Evolutionary conservation across 2,888 invertebrate genomes (phyloP).

Genomic region (Drosophila pseudotakahashii): DNA sequence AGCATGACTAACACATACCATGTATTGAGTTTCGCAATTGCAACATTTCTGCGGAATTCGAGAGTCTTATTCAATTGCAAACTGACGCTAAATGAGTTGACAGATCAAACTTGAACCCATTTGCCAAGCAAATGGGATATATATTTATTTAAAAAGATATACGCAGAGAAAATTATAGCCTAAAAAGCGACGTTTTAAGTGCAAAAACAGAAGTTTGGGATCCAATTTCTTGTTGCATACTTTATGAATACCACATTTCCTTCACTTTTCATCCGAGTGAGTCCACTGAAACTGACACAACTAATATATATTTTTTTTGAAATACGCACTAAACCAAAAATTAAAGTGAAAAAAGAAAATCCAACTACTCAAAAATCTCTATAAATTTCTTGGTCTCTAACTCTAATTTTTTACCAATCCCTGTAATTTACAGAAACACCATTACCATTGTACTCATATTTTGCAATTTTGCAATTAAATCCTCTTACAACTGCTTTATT

Average conservation of each 20-base stretch:
- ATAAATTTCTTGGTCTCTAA: too few species aligned
- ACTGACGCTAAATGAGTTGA: slow-evolving; percentile 51
- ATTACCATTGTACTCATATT: background rate
- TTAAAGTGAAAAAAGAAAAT: too few species aligned
- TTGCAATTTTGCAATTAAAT: background rate
- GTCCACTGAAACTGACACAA: too few species aligned
- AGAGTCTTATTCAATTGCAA: slow-evolving; percentile 43
- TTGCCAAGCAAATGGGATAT: background rate
- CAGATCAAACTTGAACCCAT: slow-evolving; percentile 3
- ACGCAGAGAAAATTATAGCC: too few species aligned
- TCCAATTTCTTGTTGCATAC: too few species aligned
- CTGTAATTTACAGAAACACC: background rate
- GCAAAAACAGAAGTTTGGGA: too few species aligned
- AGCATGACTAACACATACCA: slow-evolving; percentile 53
- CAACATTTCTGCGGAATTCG: slow-evolving; percentile 47
- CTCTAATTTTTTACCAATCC: background rate
- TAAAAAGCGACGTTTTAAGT: too few species aligned
- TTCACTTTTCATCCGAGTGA: too few species aligned
- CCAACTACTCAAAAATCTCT: too few species aligned
- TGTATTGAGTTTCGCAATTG: slow-evolving; percentile 19
- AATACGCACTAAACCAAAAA: too few species aligned
- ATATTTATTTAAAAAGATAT: background rate
- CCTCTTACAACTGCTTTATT: background rate
- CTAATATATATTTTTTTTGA: too few species aligned
- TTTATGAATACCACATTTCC: too few species aligned